Base-by-base conservation (phyloP, 2,797 vertebrate genomes). In the Pantherophis vulpinus region DNA sequence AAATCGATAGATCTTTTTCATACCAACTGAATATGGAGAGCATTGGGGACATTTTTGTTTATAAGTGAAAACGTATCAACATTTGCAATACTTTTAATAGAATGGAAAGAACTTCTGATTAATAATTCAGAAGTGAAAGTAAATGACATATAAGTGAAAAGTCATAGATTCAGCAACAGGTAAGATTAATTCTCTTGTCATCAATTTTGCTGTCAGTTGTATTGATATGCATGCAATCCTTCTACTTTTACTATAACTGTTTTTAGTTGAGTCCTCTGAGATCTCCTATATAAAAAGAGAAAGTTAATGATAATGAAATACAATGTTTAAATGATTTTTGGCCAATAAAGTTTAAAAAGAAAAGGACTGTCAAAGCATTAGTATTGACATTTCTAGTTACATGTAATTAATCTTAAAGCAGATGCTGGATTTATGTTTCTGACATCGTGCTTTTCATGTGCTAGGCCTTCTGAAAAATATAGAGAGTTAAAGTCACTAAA, bases 151-250 rank as follows among this genome's bases (percentile, higher is more conserved):
- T 42, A 42, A 23, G 18, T 79, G 74, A 42, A 42, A 79, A 79
- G 74, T 79, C 37, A 79, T 79, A 79, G 18, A 79, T 79, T 54
- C 89, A 94, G 88, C 88, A 96, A 91, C 93, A 96, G 94, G 86
- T 95, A 89, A 96, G 96, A 95, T 95, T 90, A 94, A 94, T 96
- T 96, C 90, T 92, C 86, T 0, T 27, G 94, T 95, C 87, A 95
- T 58, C 0, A 0, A 93, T 91, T 96, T 94, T 94, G 59, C 95
- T 96, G 94, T 95, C 95, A 95, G 70, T 92, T 96, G 94, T 94
- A 94, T 95, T 96, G 95, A 95, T 94, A 37, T 86, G 92, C 27
- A 93, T 16, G 89, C 92, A 95, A n/a, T 93, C 93, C 91, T 90
- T 94, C 86, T 95, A 90, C 92, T 94, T 97, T 14, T 94, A 95